Evolutionary conservation across 2,113 vertebrate species (phyloP), one percentile per base, ranked within the genome.

Genomic region (Nipponia nippon): DNA sequence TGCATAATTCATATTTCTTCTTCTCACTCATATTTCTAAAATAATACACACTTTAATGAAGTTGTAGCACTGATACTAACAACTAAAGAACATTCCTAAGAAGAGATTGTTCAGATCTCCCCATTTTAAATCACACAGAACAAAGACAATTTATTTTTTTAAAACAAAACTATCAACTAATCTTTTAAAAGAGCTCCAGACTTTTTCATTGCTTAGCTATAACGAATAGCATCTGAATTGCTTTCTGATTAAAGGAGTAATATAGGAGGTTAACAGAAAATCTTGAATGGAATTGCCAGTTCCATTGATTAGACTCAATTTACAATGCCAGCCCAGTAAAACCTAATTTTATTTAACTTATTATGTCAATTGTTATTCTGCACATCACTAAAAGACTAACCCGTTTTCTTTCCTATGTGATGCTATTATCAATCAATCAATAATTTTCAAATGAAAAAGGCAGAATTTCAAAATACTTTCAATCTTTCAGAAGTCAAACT

Each of bases 221-320:
- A 87, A 87, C 90, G 49, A 76, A 88, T 53, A 92, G 32, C 26
- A 88, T 70, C 79, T 47, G 79, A 93, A 85, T 61, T 67, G 36
- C 58, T 77, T 95, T 94, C 67, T 96, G 75, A 66, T 93, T 97
- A 83, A 95, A 92, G 59, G 30, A 93, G 9, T 96, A 94, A 83
- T 91, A 75, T 62, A 70, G 71, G 44, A 94, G 42, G n/a, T 86
- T 97, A 97, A 96, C 52, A 93, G 77, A 96, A 96, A 71, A 86
- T 67, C 69, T 92, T 94, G 53, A 97, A 84, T 96, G 49, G 50
- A 97, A 92, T 93, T 97, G 70, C 86, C 58, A 94, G 67, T 69
- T 93, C 77, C 71, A 94, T 94, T 8, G 61, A 94, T 96, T 90
- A 82, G 79, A 92, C 69, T 95, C 38, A 97, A 75, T 91, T 96